Evolutionary conservation across 1,140 invertebrate species (phyloP).

Genomic region (Brachionus sp.): DNA sequence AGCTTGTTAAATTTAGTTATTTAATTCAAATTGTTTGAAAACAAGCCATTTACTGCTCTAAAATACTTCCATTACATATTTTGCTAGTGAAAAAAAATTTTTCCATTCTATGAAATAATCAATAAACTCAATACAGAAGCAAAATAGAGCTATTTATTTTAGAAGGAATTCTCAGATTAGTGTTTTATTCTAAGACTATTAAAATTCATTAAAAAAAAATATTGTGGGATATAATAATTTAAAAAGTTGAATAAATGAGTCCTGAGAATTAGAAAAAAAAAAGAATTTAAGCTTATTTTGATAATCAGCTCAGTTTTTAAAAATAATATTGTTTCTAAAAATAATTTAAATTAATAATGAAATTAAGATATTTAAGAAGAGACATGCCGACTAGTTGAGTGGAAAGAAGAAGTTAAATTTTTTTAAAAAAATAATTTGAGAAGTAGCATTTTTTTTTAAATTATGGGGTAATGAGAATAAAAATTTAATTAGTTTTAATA

Average conservation of each 20-base stretch:
- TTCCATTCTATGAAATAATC: neutral
- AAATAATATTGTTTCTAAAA: neutral
- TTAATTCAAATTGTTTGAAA: neutral
- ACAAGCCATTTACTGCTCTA: neutral
- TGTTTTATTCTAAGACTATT: too few species aligned
- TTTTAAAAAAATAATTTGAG: neutral
- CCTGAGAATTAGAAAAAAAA: too few species aligned
- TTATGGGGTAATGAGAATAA: neutral
- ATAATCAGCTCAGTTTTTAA: neutral
- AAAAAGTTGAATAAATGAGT: too few species aligned
- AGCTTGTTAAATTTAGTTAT: neutral
- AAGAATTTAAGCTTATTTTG: neutral
- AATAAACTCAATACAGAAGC: too few species aligned
- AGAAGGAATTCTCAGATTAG: too few species aligned
- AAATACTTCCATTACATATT: neutral
- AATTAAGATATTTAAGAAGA: neutral
- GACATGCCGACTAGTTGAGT: neutral
- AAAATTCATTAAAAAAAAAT: too few species aligned
- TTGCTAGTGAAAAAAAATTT: neutral
- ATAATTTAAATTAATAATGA: neutral
- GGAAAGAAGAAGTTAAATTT: neutral
- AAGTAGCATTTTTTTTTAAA: neutral
- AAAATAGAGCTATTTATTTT: too few species aligned
- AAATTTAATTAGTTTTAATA: neutral
- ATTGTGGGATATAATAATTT: too few species aligned